Base-by-base conservation (phyloP, 2,797 vertebrate genomes). In the Poecilia picta region DNA sequence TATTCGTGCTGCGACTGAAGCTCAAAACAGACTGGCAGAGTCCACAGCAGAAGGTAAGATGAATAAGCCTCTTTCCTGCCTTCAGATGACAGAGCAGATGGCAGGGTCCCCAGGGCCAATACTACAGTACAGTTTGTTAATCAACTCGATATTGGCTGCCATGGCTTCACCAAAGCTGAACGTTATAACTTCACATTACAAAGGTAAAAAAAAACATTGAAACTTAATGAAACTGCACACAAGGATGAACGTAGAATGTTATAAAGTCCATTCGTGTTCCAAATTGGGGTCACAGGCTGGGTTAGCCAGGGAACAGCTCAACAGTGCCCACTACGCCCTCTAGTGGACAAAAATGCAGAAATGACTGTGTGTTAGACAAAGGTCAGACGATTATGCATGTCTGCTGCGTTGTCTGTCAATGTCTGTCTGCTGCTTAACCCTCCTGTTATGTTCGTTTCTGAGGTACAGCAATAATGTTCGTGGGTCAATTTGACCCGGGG, bases 21-120 rank as follows among this genome's bases (percentile, higher is more conserved):
- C 28, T 76, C 77, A 84, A 74, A 88, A 64, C 78, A 80, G 83
- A 74, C 74, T 72, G 80, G 72, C 79, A 84, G 77, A 81, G 79
- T 78, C 62, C 77, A 47, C 62, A 81, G 80, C 80, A 47, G 82
- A 85, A 87, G 76, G 72, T 78, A 75, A 77, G 82, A 84, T 70
- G 76, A 84, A 87, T 89, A 64, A 71, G 86, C 73, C 76, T 78
- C 79, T 88, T 90, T 90, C 89, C 87, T 88, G 83, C 79, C 79
- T 87, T 93, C 90, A 92, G 91, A 93, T 92, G 89, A 88, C 75
- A 49, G 75, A 93, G 80, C 93, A 94, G 92, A 95, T 93, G 94
- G 92, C 68, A 20, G 73, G 51, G 74, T 88, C 88, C 78, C 57
- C 57, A 78, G 85, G 85, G 90, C 53, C 62, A 6, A 64, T 25